A percentile compares a stretch with the other conserved stretches of the same genome.
These are phyloP conservation scores for Alcedo quadribrachys DNA, from an alignment of 2,797 vertebrate genomes.

Conservation along the genomic window DNA sequence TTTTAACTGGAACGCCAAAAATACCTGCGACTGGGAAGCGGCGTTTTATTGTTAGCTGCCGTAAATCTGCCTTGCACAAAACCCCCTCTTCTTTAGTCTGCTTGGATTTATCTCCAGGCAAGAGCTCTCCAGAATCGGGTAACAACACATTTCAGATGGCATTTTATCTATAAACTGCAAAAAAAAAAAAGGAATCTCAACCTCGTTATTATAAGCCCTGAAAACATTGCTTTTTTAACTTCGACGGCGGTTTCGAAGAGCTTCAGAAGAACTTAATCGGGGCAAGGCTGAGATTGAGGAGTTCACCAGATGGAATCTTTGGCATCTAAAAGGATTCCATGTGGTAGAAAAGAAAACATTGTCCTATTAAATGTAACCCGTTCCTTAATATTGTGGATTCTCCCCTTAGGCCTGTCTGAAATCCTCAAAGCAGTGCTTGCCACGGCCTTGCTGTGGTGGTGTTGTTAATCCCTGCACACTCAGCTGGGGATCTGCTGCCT, in stretches of 20 bases:
- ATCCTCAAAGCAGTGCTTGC: background rate
- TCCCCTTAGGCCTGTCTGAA: background rate
- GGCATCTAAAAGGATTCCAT: background rate
- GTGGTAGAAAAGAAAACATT: background rate
- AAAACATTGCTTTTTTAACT: background rate
- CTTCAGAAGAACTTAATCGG: background rate
- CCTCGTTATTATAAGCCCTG: conserved; percentile 7
- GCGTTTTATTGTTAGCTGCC: background rate
- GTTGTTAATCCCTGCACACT: background rate
- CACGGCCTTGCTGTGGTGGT: background rate
- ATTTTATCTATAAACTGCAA: background rate
- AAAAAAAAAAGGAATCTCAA: background rate
- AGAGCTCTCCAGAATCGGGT: background rate
- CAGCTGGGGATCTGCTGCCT: background rate
- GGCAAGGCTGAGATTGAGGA: background rate
- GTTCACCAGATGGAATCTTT: background rate
- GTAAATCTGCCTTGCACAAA: conserved; percentile 14
- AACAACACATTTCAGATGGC: background rate
- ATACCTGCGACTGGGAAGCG: conserved; percentile 16
- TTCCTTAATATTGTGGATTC: background rate
- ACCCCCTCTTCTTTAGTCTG: background rate
- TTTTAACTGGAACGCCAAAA: conserved; percentile 32
- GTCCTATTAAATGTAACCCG: accelerated
- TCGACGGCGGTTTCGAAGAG: background rate
- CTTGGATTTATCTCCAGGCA: background rate